Base-by-base conservation (phyloP, 2,113 vertebrate genomes). In the Scalopus aquaticus region DNA sequence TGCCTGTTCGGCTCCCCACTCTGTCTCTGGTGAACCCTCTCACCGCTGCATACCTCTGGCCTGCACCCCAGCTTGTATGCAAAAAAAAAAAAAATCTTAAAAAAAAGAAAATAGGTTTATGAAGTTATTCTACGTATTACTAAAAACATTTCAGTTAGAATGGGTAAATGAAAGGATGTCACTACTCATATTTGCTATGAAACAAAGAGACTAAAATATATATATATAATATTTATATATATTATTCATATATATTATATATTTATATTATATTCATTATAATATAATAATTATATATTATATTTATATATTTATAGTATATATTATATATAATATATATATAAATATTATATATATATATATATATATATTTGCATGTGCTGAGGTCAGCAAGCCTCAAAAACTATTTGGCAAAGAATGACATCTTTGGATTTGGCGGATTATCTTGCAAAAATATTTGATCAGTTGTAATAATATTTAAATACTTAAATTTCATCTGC, bases 381-480 rank as follows among this genome's bases (percentile, higher is more conserved):
- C 15, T 62, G 5, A 3, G 69, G 35, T 64, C 32, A 87, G 58
- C 15, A 72, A 80, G 30, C 9, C 60, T 78, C 88, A 58, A 46
- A 77, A 44, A 32, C 64, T 46, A n/a, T 87, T 82, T 96, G 94
- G 64, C 91, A 93, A 95, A 77, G 69, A 94, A 69, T 69, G 32
- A 62, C 35, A 85, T 70, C 70, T 35, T 35, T 88, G 56, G 72
- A 19, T 78, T 93, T 92, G 26, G 64, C 73, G 30, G n/a, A 81
- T 95, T 96, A 84, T 87, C 80, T 88, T 94, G 49, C 37, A 92
- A 94, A 93, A 95, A 92, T 93, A 96, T 95, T 95, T 96, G 85
- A 95, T 93, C 86, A 78, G 72, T 90, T 94, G 49, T 89, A 96
- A 95, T 95, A 95, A 95, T 79, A 95, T 95, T 95, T 96, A 93